phyloP scores from a whole-genome alignment of 2,797 vertebrate genomes.

The Manis javanica region DNA sequence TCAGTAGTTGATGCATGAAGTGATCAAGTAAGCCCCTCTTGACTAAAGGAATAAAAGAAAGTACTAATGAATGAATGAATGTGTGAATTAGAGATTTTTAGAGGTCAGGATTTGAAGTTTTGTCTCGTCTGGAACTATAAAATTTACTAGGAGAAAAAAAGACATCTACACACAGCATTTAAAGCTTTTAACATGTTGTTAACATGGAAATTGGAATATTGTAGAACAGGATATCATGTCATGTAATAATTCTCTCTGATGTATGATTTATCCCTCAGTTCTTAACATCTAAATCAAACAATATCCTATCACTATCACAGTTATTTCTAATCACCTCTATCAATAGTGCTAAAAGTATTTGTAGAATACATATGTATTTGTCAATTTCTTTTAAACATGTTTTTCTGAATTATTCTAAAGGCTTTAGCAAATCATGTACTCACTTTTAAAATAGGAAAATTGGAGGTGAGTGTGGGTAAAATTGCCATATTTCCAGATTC shows the following conservation, averaged over 20 bases:
- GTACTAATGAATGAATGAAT: background rate
- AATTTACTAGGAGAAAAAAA: background rate
- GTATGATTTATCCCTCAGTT: background rate
- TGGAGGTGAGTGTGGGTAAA: background rate
- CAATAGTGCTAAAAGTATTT: background rate
- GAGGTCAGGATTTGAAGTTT: background rate
- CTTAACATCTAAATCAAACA: background rate
- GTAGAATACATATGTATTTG: background rate
- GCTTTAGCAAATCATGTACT: background rate
- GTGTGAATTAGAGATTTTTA: background rate
- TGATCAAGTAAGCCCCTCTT: background rate
- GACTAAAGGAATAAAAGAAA: background rate
- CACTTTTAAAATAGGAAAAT: background rate
- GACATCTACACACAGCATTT: background rate
- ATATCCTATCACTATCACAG: background rate
- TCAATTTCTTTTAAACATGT: background rate
- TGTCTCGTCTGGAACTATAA: background rate
- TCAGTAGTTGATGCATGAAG: background rate
- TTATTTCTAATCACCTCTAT: background rate
- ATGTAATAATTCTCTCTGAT: background rate
- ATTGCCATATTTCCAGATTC: too few relatives aligned
- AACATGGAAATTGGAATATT: background rate
- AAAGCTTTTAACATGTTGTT: background rate
- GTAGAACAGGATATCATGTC: background rate
- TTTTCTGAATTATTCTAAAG: background rate